Conservation (phyloP, 2,797 vertebrate species). For the Urophycis tenuis region DNA sequence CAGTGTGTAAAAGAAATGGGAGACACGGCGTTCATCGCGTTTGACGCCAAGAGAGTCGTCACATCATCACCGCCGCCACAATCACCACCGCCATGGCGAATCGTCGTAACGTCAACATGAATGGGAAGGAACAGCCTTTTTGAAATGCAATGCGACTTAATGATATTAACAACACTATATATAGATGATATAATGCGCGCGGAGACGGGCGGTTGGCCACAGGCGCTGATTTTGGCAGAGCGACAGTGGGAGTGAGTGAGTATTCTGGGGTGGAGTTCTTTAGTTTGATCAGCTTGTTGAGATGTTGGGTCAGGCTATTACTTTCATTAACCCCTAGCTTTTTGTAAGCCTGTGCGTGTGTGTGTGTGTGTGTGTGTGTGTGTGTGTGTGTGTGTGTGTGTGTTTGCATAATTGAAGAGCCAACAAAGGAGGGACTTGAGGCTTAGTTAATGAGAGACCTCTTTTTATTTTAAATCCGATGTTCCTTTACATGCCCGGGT, state of each 20-base stretch:
- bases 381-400: slow-evolving; percentile 14
- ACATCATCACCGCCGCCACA: background rate
- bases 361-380: background rate
- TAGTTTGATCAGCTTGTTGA: slow-evolving; percentile 47
- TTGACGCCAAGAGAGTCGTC: background rate
- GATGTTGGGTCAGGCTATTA: slow-evolving; percentile 46
- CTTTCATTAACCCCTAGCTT: slow-evolving; percentile 45
- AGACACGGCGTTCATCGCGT: too few species aligned
- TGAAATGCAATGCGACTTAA: background rate
- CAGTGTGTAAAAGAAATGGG: too few species aligned
- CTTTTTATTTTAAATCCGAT: background rate
- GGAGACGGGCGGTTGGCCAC: slow-evolving; percentile 22
- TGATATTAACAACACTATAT: slow-evolving; percentile 14
- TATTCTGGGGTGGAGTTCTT: slow-evolving; percentile 12
- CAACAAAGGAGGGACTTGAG: background rate
- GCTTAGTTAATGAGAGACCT: background rate
- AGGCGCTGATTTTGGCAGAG: slow-evolving; percentile 26
- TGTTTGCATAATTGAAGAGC: background rate
- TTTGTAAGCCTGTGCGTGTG: slow-evolving; percentile 34
- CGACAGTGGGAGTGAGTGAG: background rate
- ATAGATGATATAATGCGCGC: slow-evolving; percentile 32
- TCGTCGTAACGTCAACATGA: background rate
- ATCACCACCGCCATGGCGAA: background rate
- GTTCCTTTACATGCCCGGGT: background rate
- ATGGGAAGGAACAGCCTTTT: background rate